Evolutionary conservation across 2,113 vertebrate species (phyloP), one percentile per base, ranked within the genome.

Genomic region (Stomatorhinus ivindoensis): DNA sequence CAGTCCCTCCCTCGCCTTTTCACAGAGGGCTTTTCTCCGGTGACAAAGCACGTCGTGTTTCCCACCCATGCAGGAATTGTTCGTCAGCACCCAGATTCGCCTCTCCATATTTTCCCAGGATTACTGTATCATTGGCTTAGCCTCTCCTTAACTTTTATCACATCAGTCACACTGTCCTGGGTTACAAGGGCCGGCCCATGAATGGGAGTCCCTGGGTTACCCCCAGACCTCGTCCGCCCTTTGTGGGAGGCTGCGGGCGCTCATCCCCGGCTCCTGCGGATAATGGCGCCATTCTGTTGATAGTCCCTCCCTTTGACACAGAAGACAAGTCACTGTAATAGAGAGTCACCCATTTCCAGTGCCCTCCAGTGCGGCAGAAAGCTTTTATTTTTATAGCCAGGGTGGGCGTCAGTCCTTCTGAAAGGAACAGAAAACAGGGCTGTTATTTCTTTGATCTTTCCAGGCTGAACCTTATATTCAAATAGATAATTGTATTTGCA

Each of bases 131-230:
- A 86, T 80, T 90, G 89, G 89, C 86, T 90, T 90, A 87, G 65
- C 61, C 61, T 83, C n/a, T 31, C 61, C 47, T 42, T 87, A 39
- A 24, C 61, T 73, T 87, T 89, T 89, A 89, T 87, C 89, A 87
- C 89, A 80, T 90, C 89, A 90, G 89, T 90, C 89, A 80, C 86
- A 87, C 89, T 87, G 48, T 90, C 65, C 85, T 90, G 42, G 61
- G 47, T 90, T 87, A 90, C 89, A 76, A 80, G 65, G 58, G 35
- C 85, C 87, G 85, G 85, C 85, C n/a, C 87, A 53, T 39, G 73
- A 73, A 90, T 76, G 39, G 19, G 17, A 51, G 84, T 48, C 84
- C 50, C 50, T 9, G 31, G 85, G 35, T 53, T 53, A 35, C 50
- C 50, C 85, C 13, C 50, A 87, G 48, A 80, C 89, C n/a, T 11